phyloP scores from a whole-genome alignment of 2,113 vertebrate genomes.

The Entomyzon cyanotis region DNA sequence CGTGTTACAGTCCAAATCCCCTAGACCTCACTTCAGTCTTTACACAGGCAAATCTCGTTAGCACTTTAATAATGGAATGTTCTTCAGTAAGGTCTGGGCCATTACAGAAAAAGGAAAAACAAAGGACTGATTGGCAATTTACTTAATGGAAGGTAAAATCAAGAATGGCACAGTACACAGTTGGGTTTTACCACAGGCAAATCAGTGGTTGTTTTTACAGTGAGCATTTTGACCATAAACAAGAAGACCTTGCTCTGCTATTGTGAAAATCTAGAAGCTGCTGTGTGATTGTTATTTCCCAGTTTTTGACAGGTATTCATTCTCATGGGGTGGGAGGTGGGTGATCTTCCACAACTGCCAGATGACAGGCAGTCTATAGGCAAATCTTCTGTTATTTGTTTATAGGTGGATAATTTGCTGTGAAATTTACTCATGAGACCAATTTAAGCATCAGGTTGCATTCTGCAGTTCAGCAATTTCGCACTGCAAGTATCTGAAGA shows the following conservation, averaged over 20 bases:
- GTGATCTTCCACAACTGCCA: background rate
- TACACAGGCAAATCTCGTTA: background rate
- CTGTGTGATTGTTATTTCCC: background rate
- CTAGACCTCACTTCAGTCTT: background rate
- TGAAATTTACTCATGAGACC: background rate
- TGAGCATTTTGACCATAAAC: background rate
- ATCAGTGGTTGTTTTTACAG: background rate
- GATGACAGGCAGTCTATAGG: background rate
- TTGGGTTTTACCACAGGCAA: background rate
- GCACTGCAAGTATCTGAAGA: background rate
- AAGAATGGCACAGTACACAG: background rate
- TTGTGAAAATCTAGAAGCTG: background rate
- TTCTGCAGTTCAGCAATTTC: background rate
- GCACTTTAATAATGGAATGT: background rate
- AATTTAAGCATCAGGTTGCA: background rate
- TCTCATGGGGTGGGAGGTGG: fast-evolving
- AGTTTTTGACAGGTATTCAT: background rate
- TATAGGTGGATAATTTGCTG: background rate
- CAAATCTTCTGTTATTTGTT: background rate
- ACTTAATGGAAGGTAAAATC: background rate
- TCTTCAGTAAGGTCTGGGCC: background rate
- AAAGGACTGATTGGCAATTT: background rate
- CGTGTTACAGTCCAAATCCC: slow-evolving; percentile 10
- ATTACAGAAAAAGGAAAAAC: background rate
- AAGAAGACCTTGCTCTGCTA: background rate